phyloP scores from a whole-genome alignment of 2,113 vertebrate genomes.

The Sinocyclocheilus anshuiensis region DNA sequence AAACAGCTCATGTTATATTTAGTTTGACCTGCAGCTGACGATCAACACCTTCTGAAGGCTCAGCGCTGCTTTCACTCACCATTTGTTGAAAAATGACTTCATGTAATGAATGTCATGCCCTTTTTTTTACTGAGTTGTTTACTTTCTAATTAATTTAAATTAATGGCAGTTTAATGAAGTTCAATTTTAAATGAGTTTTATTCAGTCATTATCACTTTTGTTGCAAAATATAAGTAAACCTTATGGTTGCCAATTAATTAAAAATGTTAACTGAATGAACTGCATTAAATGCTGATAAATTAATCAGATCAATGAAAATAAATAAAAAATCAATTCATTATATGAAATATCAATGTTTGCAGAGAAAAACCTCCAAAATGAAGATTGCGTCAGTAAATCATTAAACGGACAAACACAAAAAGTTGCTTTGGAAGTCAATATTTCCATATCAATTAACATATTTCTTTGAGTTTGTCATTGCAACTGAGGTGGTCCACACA shows the following conservation, averaged over 20 bases:
- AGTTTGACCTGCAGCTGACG: not conserved
- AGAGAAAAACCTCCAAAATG: not conserved
- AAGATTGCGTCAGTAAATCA: no score
- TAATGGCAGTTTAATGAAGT: not conserved
- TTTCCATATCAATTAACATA: not conserved
- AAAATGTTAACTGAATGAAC: not conserved
- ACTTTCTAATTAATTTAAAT: not conserved
- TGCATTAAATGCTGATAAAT: not conserved
- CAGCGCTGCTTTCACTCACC: no score
- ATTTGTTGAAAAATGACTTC: not conserved
- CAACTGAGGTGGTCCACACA: not conserved
- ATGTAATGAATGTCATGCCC: not conserved
- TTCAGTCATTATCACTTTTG: not conserved
- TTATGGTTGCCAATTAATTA: no score
- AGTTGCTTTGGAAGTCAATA: not conserved
- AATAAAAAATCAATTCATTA: not conserved
- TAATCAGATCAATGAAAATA: not conserved
- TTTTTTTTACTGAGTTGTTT: no score
- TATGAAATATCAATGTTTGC: not conserved
- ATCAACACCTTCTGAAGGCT: not conserved
- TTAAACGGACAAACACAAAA: not conserved
- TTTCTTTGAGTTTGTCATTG: not conserved
- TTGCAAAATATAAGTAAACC: not conserved
- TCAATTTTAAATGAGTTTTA: not conserved
- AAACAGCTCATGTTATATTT: slow-evolving; percentile 3